Percentiles rank a stretch among this genome's conserved stretches.
phyloP scores from a whole-genome alignment of 2,113 vertebrate species.

The Dissostichus mawsoni region DNA sequence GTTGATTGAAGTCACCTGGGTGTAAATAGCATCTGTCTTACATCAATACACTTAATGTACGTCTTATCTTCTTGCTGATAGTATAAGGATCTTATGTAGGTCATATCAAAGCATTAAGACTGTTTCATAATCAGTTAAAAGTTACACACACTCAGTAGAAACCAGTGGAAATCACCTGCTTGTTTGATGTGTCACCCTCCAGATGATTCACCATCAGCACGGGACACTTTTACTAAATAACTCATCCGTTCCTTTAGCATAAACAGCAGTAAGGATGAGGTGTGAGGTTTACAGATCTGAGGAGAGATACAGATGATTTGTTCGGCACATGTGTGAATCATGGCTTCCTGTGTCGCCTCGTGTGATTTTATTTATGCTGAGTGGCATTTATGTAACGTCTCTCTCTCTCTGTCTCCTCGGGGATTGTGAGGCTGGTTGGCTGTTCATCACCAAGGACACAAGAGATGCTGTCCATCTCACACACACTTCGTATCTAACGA shows the following conservation, averaged over 20 bases:
- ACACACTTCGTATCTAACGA: conserved; percentile 55
- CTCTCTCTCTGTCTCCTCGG: not conserved
- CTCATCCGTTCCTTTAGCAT: not conserved
- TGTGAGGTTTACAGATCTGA: not conserved
- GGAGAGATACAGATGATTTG: conserved; percentile 11
- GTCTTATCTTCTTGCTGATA: no score
- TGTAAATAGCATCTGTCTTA: no score
- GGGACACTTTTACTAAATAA: not conserved
- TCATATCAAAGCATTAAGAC: no score
- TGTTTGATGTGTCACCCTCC: no score
- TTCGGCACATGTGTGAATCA: not conserved
- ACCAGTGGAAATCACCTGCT: no score
- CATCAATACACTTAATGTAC: no score
- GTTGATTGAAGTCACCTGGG: no score
- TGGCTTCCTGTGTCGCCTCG: not conserved
- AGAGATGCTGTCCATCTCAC: conserved; percentile 50
- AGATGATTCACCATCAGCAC: not conserved
- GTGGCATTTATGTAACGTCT: conserved; percentile 50
- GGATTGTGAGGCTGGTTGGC: conserved; percentile 19
- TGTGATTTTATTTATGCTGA: conserved; percentile 41
- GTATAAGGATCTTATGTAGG: no score
- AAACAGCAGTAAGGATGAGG: not conserved
- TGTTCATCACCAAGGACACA: conserved; percentile 42
- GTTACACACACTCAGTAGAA: not conserved
- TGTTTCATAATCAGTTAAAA: no score